Evolutionary conservation across 2,113 vertebrate species (phyloP), one percentile per base, ranked within the genome.

Genomic region (Hyla sarda): DNA sequence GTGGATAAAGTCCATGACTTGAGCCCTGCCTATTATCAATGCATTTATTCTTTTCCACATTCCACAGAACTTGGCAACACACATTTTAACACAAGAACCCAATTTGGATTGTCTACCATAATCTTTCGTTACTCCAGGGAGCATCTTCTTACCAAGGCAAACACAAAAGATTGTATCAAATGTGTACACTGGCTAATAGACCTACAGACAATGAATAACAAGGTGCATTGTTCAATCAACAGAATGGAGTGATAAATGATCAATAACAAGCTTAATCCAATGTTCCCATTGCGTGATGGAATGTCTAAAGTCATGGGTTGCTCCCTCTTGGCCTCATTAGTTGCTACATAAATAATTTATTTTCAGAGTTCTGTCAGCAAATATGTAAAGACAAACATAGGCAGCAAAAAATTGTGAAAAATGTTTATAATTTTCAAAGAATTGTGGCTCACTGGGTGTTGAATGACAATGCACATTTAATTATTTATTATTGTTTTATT

Each of bases 301-400:
- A 69, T 19, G 11, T 12, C 37, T n/a, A 13, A 10, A 45, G 19
- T 4, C 34, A 45, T n/a, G 23, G 34, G 21, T 73, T 45, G 71
- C 37, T 78, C 75, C 50, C 75, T 23, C 17, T 78, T 23, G 75
- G 28, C 30, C 50, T 78, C 50, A 56, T 78, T 78, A 78, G 34
- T 45, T n/a, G 71, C 37, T 2, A 45, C 37, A 21, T 72, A n/a
- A n/a, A 72, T 5, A 34, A 45, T n/a, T 45, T 73, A 23, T 45
- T 73, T 45, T 23, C 10, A 11, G 2, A 19, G 37, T 34, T 73
- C 10, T 45, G 71, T 45, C 71, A 73, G 37, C 37, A 73, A 37
- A 73, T 45, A 73, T 73, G 37, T 73, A 45, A n/a, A 45, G 23
- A 45, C 12, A 41, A n/a, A 23, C 5, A 13, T 45, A 73, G 37